Percentiles rank a stretch among this genome's conserved stretches.
Conservation (phyloP, 2,113 vertebrate genomes). For the Cynocephalus volans region DNA sequence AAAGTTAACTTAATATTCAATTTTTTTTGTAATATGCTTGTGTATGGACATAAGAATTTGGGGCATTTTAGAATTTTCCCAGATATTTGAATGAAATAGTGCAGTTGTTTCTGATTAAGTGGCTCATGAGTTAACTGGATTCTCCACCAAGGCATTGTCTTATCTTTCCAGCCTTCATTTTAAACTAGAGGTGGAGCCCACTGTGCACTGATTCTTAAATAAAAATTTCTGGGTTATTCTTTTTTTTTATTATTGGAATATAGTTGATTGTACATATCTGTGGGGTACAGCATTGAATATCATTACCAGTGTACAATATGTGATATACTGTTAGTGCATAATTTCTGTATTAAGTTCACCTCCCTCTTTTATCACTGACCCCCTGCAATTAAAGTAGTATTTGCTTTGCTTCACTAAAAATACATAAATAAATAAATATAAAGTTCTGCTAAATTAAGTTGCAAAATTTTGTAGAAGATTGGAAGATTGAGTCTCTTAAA, state of each 20-base stretch:
- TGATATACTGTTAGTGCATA: neutral
- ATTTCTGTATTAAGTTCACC: neutral
- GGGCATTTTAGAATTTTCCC: neutral
- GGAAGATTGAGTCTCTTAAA: neutral
- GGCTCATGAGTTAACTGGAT: neutral
- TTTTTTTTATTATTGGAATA: too few species aligned
- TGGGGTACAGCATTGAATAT: too few species aligned
- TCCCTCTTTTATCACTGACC: neutral
- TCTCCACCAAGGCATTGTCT: neutral
- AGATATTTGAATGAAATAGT: neutral
- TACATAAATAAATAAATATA: too few species aligned
- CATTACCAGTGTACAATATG: too few species aligned
- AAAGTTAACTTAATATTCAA: neutral
- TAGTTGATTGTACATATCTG: too few species aligned
- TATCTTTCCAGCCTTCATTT: neutral
- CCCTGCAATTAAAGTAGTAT: neutral
- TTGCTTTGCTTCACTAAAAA: constrained; percentile 12
- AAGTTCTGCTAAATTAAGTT: neutral
- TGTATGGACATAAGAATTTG: neutral
- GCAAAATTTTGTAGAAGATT: neutral
- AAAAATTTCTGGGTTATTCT: too few species aligned
- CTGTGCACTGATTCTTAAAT: neutral
- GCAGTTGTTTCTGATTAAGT: neutral
- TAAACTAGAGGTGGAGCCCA: neutral
- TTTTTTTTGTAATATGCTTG: neutral